Evolutionary conservation across 2,888 invertebrate genomes (phyloP), one percentile per base, ranked within the genome.

Genomic region (Pyrgus malvae): DNA sequence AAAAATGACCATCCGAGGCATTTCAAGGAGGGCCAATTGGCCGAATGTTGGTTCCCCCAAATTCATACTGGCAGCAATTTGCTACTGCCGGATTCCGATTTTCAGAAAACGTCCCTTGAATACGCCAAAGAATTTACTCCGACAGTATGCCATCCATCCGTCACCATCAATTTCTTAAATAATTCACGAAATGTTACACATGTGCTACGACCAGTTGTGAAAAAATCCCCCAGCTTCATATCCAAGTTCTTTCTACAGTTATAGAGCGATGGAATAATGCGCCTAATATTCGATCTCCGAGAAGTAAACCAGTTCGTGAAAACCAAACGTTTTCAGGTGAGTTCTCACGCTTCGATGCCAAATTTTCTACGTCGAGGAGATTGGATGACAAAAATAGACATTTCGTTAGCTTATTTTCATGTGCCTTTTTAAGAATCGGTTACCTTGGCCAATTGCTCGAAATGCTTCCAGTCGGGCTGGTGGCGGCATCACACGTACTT

Each of bases 181-280:
- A n/a, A n/a, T n/a, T n/a, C n/a, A n/a, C n/a, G 25, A 7, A 25
- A 25, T 25, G 25, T 25, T 9, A 8, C 49, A 45, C 38, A 27
- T 5, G 14, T 58, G 6, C 23, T 58, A 7, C 55, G 58, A 17
- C 46, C 42, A 1, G 21, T 21, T 6, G 50, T 50, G 6, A 9
- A 44, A 7, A 7, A 31, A 14, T 48, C 48, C 8, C 58, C 56
- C 2, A 31, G 33, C 2, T 58, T 60, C 11, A 48, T 61, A 3
- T 61, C 51, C 6, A 51, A 37, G 0, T 11, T 57, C 6, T 61
- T 59, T 21, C 19, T 59, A 5, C 35, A 49, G 8, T 46, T 11
- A 14, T 57, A 56, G 23, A 42, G n/a, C 38, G 48, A 58, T 16
- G 31, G 31, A 1, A 4, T 3, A n/a, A 5, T 31, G 5, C 29